Evolutionary conservation across 2,888 invertebrate genomes (phyloP), one percentile per base, ranked within the genome.

Genomic region (Aleiodes testaceus): DNA sequence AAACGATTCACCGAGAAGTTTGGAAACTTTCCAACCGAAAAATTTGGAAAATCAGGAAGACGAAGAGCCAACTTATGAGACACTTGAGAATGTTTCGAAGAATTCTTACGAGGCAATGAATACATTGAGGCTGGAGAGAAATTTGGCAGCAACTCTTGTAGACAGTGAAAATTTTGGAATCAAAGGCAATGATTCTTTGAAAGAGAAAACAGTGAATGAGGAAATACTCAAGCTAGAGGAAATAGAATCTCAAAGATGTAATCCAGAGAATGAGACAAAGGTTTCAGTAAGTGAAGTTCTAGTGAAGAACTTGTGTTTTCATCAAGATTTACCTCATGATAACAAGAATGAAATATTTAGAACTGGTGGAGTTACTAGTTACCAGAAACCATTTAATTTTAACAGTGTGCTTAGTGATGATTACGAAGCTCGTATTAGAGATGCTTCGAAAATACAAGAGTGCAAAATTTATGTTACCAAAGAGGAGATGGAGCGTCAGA

Each of bases 401-500:
- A 81, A 80, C 45, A 83, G 82, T 65, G 81, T 84, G 4, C 67
- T 83, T 55, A 82, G 81, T 72, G 83, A 84, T 69, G 79, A 84
- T 78, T 84, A 84, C 73, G 79, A 78, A 64, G 61, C 77, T 70
- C 74, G 75, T 18, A 72, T 77, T n/a, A 74, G 76, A 1, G 73
- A 73, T 42, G 75, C 80, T 26, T 69, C 72, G 12, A 75, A 74
- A 52, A 71, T 72, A 3, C 76, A 79, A 61, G 79, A 78, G 65
- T 78, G 59, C 53, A 80, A 84, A 75, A 77, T 84, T 49, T 81
- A 82, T 72, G 79, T 80, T 73, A 83, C 82, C 74, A 84, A 81
- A 76, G 83, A 83, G 63, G 82, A 83, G 66, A 80, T 81, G 79
- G 84, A 84, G 76, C 78, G 81, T 9, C 81, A 79, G 68, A 82